Base-by-base conservation (phyloP, 2,797 vertebrate species). In the Oryzias dopingdopingensis region DNA sequence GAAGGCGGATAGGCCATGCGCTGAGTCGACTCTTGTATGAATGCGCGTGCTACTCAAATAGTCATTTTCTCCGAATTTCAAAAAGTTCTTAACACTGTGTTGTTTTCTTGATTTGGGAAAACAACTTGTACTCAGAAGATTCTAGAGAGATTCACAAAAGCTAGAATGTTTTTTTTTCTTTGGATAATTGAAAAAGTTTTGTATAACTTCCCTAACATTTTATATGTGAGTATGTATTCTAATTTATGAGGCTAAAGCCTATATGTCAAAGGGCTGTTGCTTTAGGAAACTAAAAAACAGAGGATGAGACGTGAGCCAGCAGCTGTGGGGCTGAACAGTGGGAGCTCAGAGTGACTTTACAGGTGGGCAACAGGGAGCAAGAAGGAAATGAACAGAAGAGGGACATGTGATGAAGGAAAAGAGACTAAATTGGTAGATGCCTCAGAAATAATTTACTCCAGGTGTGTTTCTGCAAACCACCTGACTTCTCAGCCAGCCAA, bases 1-100 rank as follows among this genome's bases (percentile, higher is more conserved):
- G 65, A 77, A 81, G 60, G 74, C 74, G 65, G 75, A 82, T 73
- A 78, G 80, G 77, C 67, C 78, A 29, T 65, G 76, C 81, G 82
- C 69, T 45, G 49, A 83, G 68, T 62, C n/a, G 16, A 67, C 59
- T 62, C 66, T 67, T 80, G 80, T 37, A 86, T 59, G 67, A 76
- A 85, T 59, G 64, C 75, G 57, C 52, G 52, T 7, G 5, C 49
- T 4, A 62, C 62, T 54, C 42, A 37, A 44, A 61, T 49, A 70
- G 80, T 52, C 53, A 3, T 17, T 50, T 71, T 54, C 70, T 59
- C 48, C 67, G 69, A 59, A 49, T 65, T 56, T 53, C 53, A 15
- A 56, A 64, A 47, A 41, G 13, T 52, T 81, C 23, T 24, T 56
- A 26, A 58, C 62, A 48, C 14, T 17, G 15, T 13, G 37, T 50